Evolutionary conservation across 2,888 invertebrate genomes (phyloP).

Genomic region (Cinara cedri): DNA sequence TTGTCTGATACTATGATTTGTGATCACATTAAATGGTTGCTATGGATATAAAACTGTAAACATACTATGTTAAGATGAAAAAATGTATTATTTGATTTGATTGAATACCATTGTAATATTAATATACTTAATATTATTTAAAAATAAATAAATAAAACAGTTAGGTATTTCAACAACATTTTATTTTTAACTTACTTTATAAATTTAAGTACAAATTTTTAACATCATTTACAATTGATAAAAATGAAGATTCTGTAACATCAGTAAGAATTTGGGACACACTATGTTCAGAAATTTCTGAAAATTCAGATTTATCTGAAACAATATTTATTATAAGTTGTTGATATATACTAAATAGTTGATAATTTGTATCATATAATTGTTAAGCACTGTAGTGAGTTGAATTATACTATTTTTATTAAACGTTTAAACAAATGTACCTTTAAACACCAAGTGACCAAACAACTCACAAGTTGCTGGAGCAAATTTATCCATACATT

Average conservation of each 20-base stretch:
- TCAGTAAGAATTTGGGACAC: slow-evolving; percentile 60
- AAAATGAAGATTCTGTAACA: slow-evolving; percentile 61
- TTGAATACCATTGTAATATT: neutral
- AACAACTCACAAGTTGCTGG: slow-evolving; percentile 79
- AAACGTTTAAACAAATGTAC: slow-evolving; percentile 63
- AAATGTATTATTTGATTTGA: slow-evolving; percentile 4
- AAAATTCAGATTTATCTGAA: slow-evolving; percentile 61
- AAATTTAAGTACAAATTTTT: slow-evolving; percentile 56
- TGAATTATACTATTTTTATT: neutral
- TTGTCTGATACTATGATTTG: neutral
- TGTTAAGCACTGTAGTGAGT: neutral
- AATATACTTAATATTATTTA: slow-evolving; percentile 25
- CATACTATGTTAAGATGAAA: neutral
- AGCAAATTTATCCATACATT: slow-evolving; percentile 69
- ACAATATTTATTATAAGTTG: slow-evolving; percentile 35
- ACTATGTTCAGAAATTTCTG: slow-evolving; percentile 60
- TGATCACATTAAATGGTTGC: slow-evolving; percentile 1
- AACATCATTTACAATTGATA: slow-evolving; percentile 59
- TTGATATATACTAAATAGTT: neutral
- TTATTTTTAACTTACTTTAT: slow-evolving; percentile 36
- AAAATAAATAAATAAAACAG: slow-evolving; percentile 10
- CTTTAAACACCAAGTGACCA: slow-evolving; percentile 76
- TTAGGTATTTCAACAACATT: slow-evolving; percentile 12
- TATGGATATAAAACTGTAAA: slow-evolving; percentile 33
- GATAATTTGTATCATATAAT: neutral